These are phyloP conservation scores for Scelioninae gen. 1 DNA, from an alignment of 2,888 invertebrate genomes.

Conservation along the genomic window DNA sequence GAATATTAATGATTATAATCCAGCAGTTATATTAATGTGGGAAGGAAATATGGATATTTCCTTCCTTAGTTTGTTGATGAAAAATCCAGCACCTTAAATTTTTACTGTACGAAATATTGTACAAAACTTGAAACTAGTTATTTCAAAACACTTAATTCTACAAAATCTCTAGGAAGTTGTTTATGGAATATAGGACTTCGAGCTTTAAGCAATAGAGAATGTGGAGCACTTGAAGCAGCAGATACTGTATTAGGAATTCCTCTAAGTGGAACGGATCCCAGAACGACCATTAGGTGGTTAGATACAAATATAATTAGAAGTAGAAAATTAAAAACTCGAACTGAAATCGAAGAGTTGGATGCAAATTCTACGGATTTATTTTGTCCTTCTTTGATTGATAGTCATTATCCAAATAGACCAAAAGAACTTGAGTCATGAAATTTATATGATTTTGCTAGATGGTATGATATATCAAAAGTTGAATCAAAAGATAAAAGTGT, in stretches of 20 bases:
- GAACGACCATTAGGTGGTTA: conserved; percentile 73
- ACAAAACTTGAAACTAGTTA: conserved; percentile 62
- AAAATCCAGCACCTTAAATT: conserved; percentile 48
- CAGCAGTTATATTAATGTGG: background rate
- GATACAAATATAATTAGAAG: too few species aligned
- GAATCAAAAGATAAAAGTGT: conserved; percentile 60
- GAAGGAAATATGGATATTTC: conserved; percentile 24
- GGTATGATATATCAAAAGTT: conserved; percentile 4
- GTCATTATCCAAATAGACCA: conserved; percentile 17
- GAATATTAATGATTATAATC: conserved; percentile 17
- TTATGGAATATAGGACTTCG: background rate
- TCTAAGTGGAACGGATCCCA: conserved; percentile 76
- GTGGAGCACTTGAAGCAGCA: conserved; percentile 29
- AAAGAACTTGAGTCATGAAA: conserved; percentile 4
- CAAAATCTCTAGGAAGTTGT: conserved; percentile 5
- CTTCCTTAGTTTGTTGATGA: conserved; percentile 5
- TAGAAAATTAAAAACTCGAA: too few species aligned
- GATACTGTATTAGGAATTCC: conserved; percentile 71
- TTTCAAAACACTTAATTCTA: conserved; percentile 74
- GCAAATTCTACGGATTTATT: too few species aligned
- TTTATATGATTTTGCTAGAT: conserved; percentile 10
- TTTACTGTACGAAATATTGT: conserved; percentile 59
- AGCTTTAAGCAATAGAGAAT: conserved; percentile 13
- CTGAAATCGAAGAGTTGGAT: too few species aligned
- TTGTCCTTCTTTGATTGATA: too few species aligned